These are phyloP conservation scores for Pachycephus smyrnensis DNA, from an alignment of 2,888 invertebrate genomes.

Conservation along the genomic window DNA sequence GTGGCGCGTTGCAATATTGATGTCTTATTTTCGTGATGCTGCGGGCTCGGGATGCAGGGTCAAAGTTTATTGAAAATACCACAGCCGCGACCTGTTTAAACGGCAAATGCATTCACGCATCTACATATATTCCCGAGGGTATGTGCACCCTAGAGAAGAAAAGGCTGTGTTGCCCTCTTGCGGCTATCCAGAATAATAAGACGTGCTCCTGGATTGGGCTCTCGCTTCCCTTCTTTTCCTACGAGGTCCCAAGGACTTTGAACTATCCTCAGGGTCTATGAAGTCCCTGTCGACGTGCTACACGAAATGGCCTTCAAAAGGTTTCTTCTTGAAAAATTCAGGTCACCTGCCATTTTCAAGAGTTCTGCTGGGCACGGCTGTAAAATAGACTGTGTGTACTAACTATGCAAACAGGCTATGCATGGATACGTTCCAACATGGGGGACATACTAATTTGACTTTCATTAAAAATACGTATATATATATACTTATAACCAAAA, in stretches of 20 bases:
- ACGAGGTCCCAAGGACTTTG: background rate
- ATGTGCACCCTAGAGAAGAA: constrained; percentile 4
- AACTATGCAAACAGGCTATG: background rate
- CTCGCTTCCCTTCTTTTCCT: background rate
- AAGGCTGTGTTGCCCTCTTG: background rate
- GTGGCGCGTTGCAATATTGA: constrained; percentile 31
- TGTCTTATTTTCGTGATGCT: constrained; percentile 29
- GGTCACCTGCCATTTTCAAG: background rate
- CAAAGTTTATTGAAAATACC: constrained; percentile 38
- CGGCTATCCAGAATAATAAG: background rate
- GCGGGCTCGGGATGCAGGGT: constrained; percentile 11
- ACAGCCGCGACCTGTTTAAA: constrained; percentile 37
- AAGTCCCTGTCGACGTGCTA: background rate
- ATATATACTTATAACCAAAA: background rate
- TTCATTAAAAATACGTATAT: background rate
- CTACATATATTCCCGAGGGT: constrained; percentile 19
- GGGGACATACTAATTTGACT: background rate
- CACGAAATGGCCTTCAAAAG: background rate
- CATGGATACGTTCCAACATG: no score
- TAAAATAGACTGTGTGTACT: background rate
- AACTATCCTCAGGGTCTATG: background rate
- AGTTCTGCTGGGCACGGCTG: background rate
- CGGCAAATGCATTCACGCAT: constrained; percentile 32
- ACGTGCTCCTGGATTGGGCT: background rate
- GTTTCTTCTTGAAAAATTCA: background rate